These are phyloP conservation scores for Terrapene triunguis DNA, from an alignment of 2,113 vertebrate genomes.

Conservation along the genomic window DNA sequence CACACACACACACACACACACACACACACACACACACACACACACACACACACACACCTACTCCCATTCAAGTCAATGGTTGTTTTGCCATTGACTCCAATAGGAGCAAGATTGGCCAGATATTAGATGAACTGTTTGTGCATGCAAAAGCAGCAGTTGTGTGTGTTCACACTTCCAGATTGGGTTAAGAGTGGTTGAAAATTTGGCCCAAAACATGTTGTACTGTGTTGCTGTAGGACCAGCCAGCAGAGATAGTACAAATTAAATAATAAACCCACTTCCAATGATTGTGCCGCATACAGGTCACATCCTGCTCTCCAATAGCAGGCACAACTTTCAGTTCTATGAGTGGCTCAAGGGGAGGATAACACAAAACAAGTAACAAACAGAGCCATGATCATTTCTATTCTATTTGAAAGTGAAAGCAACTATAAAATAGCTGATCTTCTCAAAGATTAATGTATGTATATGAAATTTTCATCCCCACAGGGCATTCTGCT, in stretches of 20 bases:
- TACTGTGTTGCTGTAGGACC: background rate
- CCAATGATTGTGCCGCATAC: fast-evolving
- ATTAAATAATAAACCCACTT: background rate
- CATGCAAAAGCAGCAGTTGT: fast-evolving
- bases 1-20: too few species aligned
- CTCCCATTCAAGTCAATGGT: background rate
- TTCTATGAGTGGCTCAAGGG: background rate
- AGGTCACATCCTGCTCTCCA: background rate
- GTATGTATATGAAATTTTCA: fast-evolving
- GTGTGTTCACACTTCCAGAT: background rate
- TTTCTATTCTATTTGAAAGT: fast-evolving
- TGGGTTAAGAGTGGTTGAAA: background rate
- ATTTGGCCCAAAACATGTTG: background rate
- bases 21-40: too few species aligned
- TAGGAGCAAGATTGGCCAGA: background rate
- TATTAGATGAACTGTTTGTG: background rate
- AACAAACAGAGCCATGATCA: background rate
- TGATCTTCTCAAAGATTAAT: background rate
- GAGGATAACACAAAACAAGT: background rate
- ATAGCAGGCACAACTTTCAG: background rate
- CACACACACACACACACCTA: too few species aligned
- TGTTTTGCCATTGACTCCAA: background rate
- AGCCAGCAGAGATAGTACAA: background rate
- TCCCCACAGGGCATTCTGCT: conserved; percentile 85
- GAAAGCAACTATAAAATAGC: background rate